Conservation (phyloP, 2,113 vertebrate species). For the Leptobrachium leishanense region DNA sequence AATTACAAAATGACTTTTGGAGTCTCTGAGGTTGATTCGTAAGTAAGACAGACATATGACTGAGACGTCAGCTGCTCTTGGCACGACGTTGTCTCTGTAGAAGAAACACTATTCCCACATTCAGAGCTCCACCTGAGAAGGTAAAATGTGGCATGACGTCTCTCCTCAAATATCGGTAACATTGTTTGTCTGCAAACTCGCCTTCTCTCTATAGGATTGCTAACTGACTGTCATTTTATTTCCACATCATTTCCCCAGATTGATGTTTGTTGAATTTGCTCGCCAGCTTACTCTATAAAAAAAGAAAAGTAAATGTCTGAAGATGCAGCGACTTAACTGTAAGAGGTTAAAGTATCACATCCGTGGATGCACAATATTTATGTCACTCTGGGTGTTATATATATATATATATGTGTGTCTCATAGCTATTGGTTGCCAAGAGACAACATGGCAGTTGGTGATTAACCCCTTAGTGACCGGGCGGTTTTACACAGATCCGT, state of each 20-base stretch:
- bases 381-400: too few relatives aligned
- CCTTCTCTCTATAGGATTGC: background rate
- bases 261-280: conserved; percentile 8
- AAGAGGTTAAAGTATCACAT: background rate
- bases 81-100: background rate
- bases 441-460: too few relatives aligned
- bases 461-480: too few relatives aligned
- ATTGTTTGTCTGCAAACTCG: conserved; percentile 9
- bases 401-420: too few relatives aligned
- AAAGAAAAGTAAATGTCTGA: background rate
- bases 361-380: background rate
- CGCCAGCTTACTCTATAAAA: background rate
- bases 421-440: too few relatives aligned
- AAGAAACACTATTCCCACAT: background rate
- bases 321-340: background rate
- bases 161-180: background rate
- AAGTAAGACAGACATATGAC: too few relatives aligned
- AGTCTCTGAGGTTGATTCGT: background rate
- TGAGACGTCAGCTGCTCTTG: background rate
- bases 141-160: background rate
- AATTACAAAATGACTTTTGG: background rate
- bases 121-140: background rate
- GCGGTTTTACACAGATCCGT: too few relatives aligned
- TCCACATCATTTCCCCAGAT: conserved; percentile 26
- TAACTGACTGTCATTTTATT: conserved; percentile 23